phyloP scores from a whole-genome alignment of 2,888 invertebrate species.

The Drosophila falleni region DNA sequence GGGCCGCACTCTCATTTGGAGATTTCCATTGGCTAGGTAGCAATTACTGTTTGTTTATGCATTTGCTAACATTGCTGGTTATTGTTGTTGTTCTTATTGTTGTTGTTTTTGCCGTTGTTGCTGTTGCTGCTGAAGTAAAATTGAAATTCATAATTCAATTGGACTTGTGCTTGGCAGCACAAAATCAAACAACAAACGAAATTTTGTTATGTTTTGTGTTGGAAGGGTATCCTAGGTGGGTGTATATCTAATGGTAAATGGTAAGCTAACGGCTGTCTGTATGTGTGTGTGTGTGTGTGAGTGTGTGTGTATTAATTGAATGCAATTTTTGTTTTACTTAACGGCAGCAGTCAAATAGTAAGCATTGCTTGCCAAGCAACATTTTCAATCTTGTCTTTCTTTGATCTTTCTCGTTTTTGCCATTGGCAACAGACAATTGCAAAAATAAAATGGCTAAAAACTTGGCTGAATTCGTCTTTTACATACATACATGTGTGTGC shows the following conservation, averaged over 20 bases:
- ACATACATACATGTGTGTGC: slow-evolving; percentile 1
- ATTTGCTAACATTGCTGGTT: slow-evolving; percentile 61
- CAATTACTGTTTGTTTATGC: slow-evolving; percentile 77
- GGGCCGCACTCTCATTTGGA: slow-evolving; percentile 65
- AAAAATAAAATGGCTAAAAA: slow-evolving; percentile 22
- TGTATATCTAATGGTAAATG: slow-evolving; percentile 39
- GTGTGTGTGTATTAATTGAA: slow-evolving; percentile 66
- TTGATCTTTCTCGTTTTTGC: slow-evolving; percentile 43
- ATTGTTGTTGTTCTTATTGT: slow-evolving; percentile 20
- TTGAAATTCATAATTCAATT: slow-evolving; percentile 81
- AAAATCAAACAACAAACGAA: slow-evolving; percentile 56
- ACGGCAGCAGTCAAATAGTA: slow-evolving; percentile 32
- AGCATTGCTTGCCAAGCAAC: slow-evolving; percentile 43
- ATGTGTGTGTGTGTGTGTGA: slow-evolving; percentile 17
- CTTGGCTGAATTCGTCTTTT: slow-evolving; percentile 31
- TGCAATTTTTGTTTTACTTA: slow-evolving; percentile 60
- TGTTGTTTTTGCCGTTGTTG: slow-evolving; percentile 37
- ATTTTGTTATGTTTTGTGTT: slow-evolving; percentile 32
- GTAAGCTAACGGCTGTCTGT: slow-evolving; percentile 25
- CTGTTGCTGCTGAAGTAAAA: slow-evolving; percentile 59
- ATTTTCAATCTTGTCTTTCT: slow-evolving; percentile 47
- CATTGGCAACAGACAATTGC: slow-evolving; percentile 19
- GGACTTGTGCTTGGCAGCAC: slow-evolving; percentile 66
- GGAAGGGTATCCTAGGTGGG: slow-evolving; percentile 5
- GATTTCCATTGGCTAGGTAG: slow-evolving; percentile 67